Percentiles rank a stretch among this genome's conserved stretches.
Conservation (phyloP, 2,888 invertebrate species). For the Mythimna loreyi region DNA sequence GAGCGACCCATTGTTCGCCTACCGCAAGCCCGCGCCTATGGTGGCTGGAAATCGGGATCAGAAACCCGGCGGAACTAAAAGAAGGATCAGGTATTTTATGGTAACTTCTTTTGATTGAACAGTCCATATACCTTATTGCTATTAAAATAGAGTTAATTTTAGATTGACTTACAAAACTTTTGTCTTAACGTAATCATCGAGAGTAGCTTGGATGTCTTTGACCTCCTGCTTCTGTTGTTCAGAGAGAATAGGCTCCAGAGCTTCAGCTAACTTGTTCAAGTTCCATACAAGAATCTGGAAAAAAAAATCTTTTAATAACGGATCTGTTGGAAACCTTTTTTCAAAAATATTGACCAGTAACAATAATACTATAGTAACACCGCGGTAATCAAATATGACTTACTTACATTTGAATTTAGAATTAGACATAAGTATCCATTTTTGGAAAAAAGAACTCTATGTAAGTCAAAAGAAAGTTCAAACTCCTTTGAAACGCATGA, state of each 20-base stretch:
- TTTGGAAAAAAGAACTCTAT: too few species aligned
- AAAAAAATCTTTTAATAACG: background rate
- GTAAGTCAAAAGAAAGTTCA: too few species aligned
- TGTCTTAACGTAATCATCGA: constrained; percentile 76
- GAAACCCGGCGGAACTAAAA: too few species aligned
- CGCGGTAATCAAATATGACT: background rate
- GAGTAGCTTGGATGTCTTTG: constrained; percentile 67
- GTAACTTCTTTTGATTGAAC: background rate
- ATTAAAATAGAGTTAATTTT: background rate
- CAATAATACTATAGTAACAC: background rate
- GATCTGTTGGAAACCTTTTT: background rate
- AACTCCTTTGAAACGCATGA: too few species aligned
- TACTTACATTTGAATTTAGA: background rate
- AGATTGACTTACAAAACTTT: constrained; percentile 77
- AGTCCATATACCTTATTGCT: background rate
- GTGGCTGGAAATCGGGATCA: too few species aligned
- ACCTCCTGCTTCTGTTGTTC: constrained; percentile 77
- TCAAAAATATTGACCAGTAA: background rate
- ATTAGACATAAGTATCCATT: too few species aligned
- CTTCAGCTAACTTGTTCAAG: constrained; percentile 90
- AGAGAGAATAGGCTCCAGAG: constrained; percentile 79
- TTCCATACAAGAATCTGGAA: constrained; percentile 90
- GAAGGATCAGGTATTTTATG: background rate
- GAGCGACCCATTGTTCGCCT: too few species aligned
- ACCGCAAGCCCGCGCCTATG: too few species aligned